Base-by-base conservation (phyloP, 2,888 invertebrate species). In the Ennomos fuscantarius region DNA sequence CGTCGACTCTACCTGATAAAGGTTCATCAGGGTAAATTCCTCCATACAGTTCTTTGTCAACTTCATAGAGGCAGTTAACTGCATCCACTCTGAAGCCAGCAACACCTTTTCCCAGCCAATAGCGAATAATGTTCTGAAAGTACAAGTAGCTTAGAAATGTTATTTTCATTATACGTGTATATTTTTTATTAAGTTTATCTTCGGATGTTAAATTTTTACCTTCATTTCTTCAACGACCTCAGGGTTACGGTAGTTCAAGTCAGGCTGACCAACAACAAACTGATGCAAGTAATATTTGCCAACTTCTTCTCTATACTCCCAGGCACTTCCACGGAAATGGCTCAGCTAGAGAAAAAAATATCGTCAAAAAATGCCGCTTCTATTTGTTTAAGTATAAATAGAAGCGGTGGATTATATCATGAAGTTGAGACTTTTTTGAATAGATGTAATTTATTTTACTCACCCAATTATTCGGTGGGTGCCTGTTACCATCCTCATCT, bases 71-170 rank as follows among this genome's bases (percentile, higher is more conserved):
- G 76, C 93, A 94, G 73, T 93, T 93, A 0, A 96, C 93, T 0
- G 97, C 96, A 70, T 97, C 96, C 8, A 98, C 93, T 72, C 98
- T 94, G 75, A 98, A 97, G 8, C 98, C 98, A 74, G 96, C 96
- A 0, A 98, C 95, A 2, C 97, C 98, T 77, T 94, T 94, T 9
- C 94, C 93, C 49, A 98, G 76, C 98, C 98, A 99, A 74, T 95
- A 97, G 32, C 90, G 89, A 37, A 98, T 82, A 1, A 95, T 93
- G 1, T 94, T 92, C 95, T 89, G 63, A 34, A 47, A 58, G 9
- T 1, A 13, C 37, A 11, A 8, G 24, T 10, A 11, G 37, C 10
- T 11, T 9, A 39, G 5, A n/a, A 15, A 24, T 1, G 5, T 24
- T 33, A 10, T 32, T 43, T 2, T 8, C 32, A n/a, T 13, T 44